Evolutionary conservation across 1,140 invertebrate species (phyloP).

Genomic region (Penaeus indicus): DNA sequence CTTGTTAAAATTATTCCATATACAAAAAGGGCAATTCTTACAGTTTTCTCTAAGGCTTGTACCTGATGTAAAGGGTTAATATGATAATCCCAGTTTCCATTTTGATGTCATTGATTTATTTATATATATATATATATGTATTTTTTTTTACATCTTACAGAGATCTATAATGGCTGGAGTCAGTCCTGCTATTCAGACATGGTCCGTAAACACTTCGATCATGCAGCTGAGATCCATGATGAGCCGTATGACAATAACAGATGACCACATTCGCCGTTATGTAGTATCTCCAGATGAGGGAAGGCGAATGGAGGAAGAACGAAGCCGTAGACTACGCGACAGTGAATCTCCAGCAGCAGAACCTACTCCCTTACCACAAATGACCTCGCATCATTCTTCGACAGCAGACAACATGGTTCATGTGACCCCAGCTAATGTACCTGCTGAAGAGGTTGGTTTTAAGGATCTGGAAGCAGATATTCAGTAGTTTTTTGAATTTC

Average conservation of each 20-base stretch:
- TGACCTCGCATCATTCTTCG: constrained; percentile 5
- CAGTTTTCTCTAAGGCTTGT: too few species aligned
- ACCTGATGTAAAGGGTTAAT: too few species aligned
- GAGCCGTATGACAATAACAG: constrained; percentile 66
- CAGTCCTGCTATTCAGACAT: constrained; percentile 69
- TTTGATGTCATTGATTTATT: not conserved
- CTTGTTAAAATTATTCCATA: too few species aligned
- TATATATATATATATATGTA: not conserved
- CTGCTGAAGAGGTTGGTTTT: constrained; percentile 43
- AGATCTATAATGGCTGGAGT: constrained; percentile 67
- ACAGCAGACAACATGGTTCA: constrained; percentile 39
- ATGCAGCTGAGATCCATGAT: constrained; percentile 68
- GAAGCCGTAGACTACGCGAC: constrained; percentile 30
- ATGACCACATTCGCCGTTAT: constrained; percentile 64
- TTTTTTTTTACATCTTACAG: constrained; percentile 59
- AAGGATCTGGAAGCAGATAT: not conserved
- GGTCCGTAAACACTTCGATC: constrained; percentile 68
- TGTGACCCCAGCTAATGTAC: constrained; percentile 50
- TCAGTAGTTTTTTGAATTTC: not conserved
- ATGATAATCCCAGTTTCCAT: too few species aligned
- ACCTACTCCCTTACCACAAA: constrained; percentile 9
- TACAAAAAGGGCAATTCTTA: too few species aligned
- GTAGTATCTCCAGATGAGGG: constrained; percentile 52
- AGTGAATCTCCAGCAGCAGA: not conserved
- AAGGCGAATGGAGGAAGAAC: constrained; percentile 45